These are phyloP conservation scores for Bucorvus abyssinicus DNA, from an alignment of 2,797 vertebrate species.

Conservation along the genomic window DNA sequence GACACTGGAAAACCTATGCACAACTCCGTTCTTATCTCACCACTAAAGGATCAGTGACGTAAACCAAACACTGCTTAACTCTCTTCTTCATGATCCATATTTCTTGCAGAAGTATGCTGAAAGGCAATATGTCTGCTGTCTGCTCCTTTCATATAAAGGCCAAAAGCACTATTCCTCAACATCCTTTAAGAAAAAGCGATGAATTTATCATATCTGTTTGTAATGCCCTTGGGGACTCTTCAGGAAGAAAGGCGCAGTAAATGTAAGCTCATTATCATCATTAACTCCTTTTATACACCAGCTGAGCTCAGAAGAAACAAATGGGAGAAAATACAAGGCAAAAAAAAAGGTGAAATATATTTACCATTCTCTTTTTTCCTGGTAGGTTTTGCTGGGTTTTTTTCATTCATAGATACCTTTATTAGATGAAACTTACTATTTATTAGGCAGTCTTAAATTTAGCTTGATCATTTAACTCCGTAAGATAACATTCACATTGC, in stretches of 20 bases:
- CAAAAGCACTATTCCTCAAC: slow-evolving; percentile 1
- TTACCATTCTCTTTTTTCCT: not conserved
- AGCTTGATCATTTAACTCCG: not conserved
- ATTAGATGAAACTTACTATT: not conserved
- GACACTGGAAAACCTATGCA: not conserved
- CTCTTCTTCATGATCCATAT: slow-evolving; percentile 22
- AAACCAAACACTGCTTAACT: slow-evolving; percentile 47
- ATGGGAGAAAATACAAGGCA: not conserved
- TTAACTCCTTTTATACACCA: slow-evolving; percentile 66
- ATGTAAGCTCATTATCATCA: slow-evolving; percentile 70
- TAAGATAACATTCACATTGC: not conserved
- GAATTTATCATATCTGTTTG: slow-evolving; percentile 56
- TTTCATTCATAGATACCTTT: not conserved
- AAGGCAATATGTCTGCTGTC: not conserved
- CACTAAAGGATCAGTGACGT: not conserved
- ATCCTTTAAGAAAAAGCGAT: slow-evolving; percentile 30
- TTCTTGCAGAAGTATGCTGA: slow-evolving; percentile 13
- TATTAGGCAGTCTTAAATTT: not conserved
- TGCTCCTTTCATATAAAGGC: not conserved
- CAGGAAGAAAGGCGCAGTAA: slow-evolving; percentile 43
- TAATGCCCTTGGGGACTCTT: slow-evolving; percentile 57
- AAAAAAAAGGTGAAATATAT: not conserved
- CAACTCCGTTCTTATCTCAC: not conserved
- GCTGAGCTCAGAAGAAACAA: slow-evolving; percentile 66
- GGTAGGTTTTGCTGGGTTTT: not conserved